Percentiles rank a stretch among this genome's conserved stretches.
Conservation (phyloP, 2,113 vertebrate species). For the Ardeotis arabs region DNA sequence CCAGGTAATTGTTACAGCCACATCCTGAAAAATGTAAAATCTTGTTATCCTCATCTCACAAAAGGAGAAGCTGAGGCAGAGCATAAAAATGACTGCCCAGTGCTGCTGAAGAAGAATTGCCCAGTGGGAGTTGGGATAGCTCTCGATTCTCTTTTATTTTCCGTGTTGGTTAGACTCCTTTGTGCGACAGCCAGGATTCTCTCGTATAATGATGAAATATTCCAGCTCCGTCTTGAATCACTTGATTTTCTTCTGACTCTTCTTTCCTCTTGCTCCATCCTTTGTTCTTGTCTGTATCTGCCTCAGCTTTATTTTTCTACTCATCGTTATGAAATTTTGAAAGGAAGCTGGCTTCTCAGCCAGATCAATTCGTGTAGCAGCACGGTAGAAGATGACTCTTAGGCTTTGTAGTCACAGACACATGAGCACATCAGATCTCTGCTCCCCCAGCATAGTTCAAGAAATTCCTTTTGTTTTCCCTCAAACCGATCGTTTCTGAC, state of each 20-base stretch:
- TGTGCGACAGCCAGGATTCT: background rate
- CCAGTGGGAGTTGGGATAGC: background rate
- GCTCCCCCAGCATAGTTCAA: background rate
- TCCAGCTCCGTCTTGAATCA: background rate
- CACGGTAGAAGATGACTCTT: background rate
- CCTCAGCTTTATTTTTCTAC: slow-evolving; percentile 11
- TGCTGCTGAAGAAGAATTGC: background rate
- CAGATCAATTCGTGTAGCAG: background rate
- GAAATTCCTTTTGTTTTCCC: slow-evolving; percentile 10
- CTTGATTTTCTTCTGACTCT: background rate
- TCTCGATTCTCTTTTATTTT: slow-evolving; percentile 13
- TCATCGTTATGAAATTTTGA: background rate
- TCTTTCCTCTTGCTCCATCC: background rate
- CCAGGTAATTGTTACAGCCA: background rate
- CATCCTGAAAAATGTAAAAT: background rate
- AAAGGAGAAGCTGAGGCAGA: background rate
- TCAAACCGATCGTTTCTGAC: background rate
- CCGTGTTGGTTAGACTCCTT: background rate
- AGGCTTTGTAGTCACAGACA: background rate
- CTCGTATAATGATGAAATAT: background rate
- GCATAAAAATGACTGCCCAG: background rate
- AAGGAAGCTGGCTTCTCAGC: background rate
- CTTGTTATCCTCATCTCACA: slow-evolving; percentile 17
- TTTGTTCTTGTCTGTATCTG: slow-evolving; percentile 37
- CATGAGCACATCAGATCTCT: background rate